Conservation (phyloP, 2,888 invertebrate genomes). For the Platycheirus albimanus region DNA sequence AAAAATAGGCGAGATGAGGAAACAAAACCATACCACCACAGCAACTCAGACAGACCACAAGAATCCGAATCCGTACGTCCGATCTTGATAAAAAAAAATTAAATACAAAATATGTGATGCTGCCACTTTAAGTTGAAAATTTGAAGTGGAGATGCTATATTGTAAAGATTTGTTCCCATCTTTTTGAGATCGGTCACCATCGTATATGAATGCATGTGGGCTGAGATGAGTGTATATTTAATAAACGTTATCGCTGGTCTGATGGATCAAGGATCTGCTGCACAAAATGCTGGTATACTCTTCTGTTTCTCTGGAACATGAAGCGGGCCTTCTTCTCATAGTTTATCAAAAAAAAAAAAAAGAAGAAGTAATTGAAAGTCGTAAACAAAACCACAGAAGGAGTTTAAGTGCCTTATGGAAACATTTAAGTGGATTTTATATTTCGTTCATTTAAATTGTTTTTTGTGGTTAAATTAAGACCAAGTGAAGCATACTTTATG, state of each 20-base stretch:
- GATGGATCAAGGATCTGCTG: constrained; percentile 28
- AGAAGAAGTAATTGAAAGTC: constrained; percentile 23
- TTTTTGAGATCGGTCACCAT: constrained; percentile 30
- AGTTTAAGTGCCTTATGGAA: constrained; percentile 35
- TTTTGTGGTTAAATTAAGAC: constrained; percentile 3
- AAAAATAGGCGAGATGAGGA: constrained; percentile 14
- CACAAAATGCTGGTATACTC: constrained; percentile 26
- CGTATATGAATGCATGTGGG: constrained; percentile 34
- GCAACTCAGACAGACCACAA: constrained; percentile 29
- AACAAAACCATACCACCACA: not conserved
- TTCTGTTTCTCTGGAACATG: constrained; percentile 16
- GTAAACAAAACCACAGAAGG: constrained; percentile 21
- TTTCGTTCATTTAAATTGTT: not conserved
- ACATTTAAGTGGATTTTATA: constrained; percentile 34
- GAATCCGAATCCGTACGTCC: constrained; percentile 11
- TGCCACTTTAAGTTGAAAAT: constrained; percentile 50
- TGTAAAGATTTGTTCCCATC: constrained; percentile 22
- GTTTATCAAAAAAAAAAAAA: no score
- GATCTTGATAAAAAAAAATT: constrained; percentile 55
- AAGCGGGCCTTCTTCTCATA: constrained; percentile 12
- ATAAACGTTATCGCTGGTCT: constrained; percentile 13
- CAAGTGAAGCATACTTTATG: not conserved
- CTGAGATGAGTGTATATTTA: constrained; percentile 41
- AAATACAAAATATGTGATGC: constrained; percentile 28
- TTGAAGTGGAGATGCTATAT: constrained; percentile 4